Percentiles rank a stretch among this genome's conserved stretches.
Evolutionary conservation across 2,113 vertebrate genomes (phyloP).

Genomic region (Coptodon rendalli): DNA sequence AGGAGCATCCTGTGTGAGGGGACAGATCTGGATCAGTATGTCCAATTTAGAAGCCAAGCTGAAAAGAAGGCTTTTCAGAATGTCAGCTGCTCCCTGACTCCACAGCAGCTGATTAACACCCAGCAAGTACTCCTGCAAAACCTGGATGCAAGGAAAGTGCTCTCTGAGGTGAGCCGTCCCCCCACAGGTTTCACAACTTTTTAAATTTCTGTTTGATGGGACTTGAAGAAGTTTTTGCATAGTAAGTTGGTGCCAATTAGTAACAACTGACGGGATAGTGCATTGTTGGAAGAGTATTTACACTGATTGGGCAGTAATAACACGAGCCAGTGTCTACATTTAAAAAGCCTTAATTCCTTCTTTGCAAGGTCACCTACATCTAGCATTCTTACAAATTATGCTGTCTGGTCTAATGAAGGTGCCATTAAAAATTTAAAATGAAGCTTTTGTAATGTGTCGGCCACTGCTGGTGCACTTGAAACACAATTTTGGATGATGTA

Average conservation of each 20-base stretch:
- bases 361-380: background rate
- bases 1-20: slow-evolving; percentile 49
- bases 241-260: background rate
- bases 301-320: background rate
- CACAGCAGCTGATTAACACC: slow-evolving; percentile 57
- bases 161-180: slow-evolving; percentile 40
- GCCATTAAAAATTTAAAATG: background rate
- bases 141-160: slow-evolving; percentile 56
- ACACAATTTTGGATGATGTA: background rate
- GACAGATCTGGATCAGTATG: slow-evolving; percentile 42
- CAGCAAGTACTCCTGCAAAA: slow-evolving; percentile 54
- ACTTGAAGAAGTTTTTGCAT: background rate
- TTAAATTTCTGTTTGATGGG: background rate
- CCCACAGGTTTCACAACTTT: background rate
- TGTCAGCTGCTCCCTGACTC: slow-evolving; percentile 66
- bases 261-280: background rate
- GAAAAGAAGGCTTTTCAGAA: slow-evolving; percentile 67
- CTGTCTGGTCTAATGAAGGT: background rate
- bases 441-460: background rate
- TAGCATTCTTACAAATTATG: background rate
- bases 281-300: background rate
- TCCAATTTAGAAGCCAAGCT: slow-evolving; percentile 58
- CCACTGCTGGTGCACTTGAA: background rate
- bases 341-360: background rate
- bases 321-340: background rate